These are phyloP conservation scores for Oryzias curvinotus DNA, from an alignment of 2,113 vertebrate species.

Conservation along the genomic window DNA sequence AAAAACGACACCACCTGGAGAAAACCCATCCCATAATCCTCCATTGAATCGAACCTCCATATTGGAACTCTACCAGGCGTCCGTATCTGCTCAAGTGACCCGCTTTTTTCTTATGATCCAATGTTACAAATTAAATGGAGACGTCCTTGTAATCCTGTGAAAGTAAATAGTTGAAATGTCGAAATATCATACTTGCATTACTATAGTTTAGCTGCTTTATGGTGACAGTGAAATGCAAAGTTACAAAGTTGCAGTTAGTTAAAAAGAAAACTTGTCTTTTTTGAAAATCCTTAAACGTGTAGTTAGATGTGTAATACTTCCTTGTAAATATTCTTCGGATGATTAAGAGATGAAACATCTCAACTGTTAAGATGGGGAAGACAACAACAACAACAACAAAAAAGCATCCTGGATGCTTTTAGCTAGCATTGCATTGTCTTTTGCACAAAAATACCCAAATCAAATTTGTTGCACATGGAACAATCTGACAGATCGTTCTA, in stretches of 20 bases:
- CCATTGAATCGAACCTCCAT: constrained; percentile 38
- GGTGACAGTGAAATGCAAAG: constrained; percentile 65
- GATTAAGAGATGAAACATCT: constrained; percentile 49
- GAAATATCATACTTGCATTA: constrained; percentile 54
- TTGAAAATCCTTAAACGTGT: constrained; percentile 60
- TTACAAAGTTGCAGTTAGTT: constrained; percentile 55
- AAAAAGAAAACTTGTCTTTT: constrained; percentile 54
- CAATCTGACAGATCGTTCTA: constrained; percentile 31
- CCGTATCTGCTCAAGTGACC: constrained; percentile 36
- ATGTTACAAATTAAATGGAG: constrained; percentile 35
- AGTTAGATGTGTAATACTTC: constrained; percentile 70
- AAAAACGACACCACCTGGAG: constrained; percentile 45
- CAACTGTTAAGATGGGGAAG: constrained; percentile 33
- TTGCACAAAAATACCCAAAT: constrained; percentile 55
- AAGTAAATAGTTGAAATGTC: constrained; percentile 51
- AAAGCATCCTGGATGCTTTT: constrained; percentile 59
- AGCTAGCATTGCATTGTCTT: constrained; percentile 62
- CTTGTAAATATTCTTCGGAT: constrained; percentile 67
- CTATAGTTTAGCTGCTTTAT: constrained; percentile 68
- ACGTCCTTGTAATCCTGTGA: constrained; percentile 60
- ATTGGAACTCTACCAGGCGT: constrained; percentile 43
- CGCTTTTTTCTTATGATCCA: constrained; percentile 39
- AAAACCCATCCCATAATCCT: constrained; percentile 46
- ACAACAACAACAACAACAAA: constrained; percentile 28
- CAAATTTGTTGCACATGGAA: constrained; percentile 51